Percentiles rank a stretch among this genome's conserved stretches.
Evolutionary conservation across 2,888 invertebrate species (phyloP).

Genomic region (Epiperipatus broadwayi): DNA sequence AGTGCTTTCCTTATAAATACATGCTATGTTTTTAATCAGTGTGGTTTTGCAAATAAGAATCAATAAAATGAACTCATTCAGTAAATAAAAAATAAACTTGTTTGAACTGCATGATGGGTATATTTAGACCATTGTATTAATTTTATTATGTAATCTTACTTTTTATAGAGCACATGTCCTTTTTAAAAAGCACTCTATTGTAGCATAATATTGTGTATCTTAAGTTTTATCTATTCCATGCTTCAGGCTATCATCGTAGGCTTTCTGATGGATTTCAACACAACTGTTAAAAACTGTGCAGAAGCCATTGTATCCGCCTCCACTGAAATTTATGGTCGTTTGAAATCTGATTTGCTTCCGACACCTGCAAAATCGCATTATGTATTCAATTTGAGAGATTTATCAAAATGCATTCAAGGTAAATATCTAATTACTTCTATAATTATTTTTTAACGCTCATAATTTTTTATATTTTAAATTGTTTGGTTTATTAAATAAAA

Average conservation of each 20-base stretch:
- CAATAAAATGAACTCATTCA: too few relatives aligned
- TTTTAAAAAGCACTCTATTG: too few relatives aligned
- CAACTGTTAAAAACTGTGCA: slow-evolving; percentile 29
- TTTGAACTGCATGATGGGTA: too few relatives aligned
- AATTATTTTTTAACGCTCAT: slow-evolving; percentile 19
- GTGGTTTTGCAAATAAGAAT: too few relatives aligned
- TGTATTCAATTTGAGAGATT: slow-evolving; percentile 38
- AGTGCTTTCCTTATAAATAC: too few relatives aligned
- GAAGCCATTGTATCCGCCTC: slow-evolving; percentile 27
- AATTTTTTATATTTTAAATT: background rate
- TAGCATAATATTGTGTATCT: too few relatives aligned
- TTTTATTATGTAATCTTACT: too few relatives aligned
- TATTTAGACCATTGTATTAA: too few relatives aligned
- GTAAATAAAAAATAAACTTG: too few relatives aligned
- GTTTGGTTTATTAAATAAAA: background rate
- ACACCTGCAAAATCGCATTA: slow-evolving; percentile 32
- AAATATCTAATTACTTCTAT: slow-evolving; percentile 53
- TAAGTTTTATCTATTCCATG: too few relatives aligned
- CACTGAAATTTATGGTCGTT: slow-evolving; percentile 29
- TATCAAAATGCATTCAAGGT: slow-evolving; percentile 78
- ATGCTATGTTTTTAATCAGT: too few relatives aligned
- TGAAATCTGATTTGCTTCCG: slow-evolving; percentile 29
- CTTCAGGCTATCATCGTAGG: slow-evolving; percentile 47
- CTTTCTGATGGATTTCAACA: slow-evolving; percentile 55
- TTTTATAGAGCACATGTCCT: too few relatives aligned